These are phyloP conservation scores for Dysmachus trigonus DNA, from an alignment of 2,888 invertebrate genomes.

Conservation along the genomic window DNA sequence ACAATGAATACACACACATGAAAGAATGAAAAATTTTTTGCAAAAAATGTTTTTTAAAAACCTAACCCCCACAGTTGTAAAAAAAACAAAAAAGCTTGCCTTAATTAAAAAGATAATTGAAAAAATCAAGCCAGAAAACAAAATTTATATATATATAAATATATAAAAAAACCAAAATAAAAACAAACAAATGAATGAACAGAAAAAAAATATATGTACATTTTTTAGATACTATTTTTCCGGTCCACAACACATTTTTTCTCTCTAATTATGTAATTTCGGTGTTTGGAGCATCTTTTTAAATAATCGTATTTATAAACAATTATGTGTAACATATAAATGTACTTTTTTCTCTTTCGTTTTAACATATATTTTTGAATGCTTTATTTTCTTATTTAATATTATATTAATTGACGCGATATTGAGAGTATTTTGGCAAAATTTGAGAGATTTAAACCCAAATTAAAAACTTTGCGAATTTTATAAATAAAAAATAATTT, in stretches of 20 bases:
- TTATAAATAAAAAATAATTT: neutral
- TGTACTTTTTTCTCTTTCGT: slow-evolving; percentile 10
- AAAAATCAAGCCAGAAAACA: neutral
- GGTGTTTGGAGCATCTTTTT: slow-evolving; percentile 54
- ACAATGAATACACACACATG: neutral
- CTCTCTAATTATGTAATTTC: slow-evolving; percentile 51
- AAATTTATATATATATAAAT: neutral
- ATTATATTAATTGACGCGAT: neutral
- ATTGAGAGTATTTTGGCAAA: neutral
- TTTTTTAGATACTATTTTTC: neutral
- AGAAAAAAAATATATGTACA: neutral
- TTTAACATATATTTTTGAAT: neutral
- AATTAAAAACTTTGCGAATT: neutral
- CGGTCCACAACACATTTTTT: slow-evolving; percentile 46
- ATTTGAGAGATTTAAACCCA: neutral
- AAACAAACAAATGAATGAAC: neutral
- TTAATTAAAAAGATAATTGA: neutral
- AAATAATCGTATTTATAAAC: slow-evolving; percentile 44
- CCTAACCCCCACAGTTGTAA: neutral
- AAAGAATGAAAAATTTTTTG: neutral
- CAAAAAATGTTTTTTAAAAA: neutral
- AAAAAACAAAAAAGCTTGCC: neutral
- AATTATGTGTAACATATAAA: slow-evolving; percentile 30
- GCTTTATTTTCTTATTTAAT: neutral
- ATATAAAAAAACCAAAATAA: neutral